phyloP scores from a whole-genome alignment of 1,140 invertebrate genomes.

The Galendromus occidentalis region DNA sequence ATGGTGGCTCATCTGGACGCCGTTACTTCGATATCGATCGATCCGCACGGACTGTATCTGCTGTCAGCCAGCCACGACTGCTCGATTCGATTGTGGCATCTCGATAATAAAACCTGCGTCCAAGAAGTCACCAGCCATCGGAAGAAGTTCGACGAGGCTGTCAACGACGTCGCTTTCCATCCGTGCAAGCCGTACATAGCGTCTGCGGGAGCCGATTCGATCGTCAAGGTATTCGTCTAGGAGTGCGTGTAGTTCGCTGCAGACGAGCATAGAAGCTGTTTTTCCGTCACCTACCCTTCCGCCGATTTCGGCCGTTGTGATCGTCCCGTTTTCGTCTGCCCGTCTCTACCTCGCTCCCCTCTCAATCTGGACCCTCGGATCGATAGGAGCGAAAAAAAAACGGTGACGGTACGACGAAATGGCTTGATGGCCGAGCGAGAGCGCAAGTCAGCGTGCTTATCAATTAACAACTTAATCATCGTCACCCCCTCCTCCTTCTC shows the following conservation, averaged over 20 bases:
- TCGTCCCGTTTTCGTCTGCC: no score
- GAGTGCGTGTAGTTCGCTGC: neutral
- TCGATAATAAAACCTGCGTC: conserved; percentile 94
- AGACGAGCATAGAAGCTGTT: no score
- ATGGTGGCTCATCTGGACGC: conserved; percentile 98
- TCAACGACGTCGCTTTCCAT: conserved; percentile 97
- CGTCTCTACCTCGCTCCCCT: no score
- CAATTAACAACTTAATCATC: no score
- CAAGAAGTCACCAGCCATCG: conserved; percentile 98
- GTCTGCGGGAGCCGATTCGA: conserved; percentile 88
- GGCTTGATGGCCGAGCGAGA: no score
- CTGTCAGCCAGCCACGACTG: conserved; percentile 96
- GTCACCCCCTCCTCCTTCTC: no score
- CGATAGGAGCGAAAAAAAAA: no score
- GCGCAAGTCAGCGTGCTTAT: no score
- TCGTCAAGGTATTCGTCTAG: conserved; percentile 77
- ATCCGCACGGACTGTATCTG: conserved; percentile 92
- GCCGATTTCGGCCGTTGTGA: no score
- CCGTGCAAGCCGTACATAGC: conserved; percentile 93
- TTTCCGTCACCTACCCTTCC: no score
- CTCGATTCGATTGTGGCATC: conserved; percentile 95
- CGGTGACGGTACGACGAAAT: no score
- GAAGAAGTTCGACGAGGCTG: conserved; percentile 98
- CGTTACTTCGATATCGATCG: conserved; percentile 88
- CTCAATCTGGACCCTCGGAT: no score